These are phyloP conservation scores for Chaetops frenatus DNA, from an alignment of 2,113 vertebrate genomes.

Conservation along the genomic window DNA sequence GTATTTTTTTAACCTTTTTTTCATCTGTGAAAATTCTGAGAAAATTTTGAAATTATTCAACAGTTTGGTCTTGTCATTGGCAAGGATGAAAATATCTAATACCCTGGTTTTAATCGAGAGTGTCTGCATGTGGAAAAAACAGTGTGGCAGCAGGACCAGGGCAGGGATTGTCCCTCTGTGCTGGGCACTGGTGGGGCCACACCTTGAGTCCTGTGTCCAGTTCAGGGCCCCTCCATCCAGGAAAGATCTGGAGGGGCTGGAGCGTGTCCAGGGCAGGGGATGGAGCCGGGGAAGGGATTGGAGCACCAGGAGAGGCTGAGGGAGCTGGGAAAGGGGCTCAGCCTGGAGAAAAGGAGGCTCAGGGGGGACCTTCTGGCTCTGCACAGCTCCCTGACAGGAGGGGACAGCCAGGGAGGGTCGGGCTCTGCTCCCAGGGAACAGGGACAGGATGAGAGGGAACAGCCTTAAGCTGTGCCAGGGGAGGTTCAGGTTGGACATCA, in stretches of 20 bases:
- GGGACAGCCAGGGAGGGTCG: accelerated
- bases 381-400: background rate
- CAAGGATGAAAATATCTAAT: background rate
- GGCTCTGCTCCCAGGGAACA: background rate
- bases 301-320: background rate
- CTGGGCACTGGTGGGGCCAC: background rate
- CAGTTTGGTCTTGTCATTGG: background rate
- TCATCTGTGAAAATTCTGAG: background rate
- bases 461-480: background rate
- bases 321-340: background rate
- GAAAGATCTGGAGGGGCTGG: background rate
- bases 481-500: no score
- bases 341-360: background rate
- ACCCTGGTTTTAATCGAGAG: background rate
- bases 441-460: accelerated
- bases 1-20: background rate
- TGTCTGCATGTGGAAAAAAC: background rate
- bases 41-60: background rate
- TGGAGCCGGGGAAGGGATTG: accelerated
- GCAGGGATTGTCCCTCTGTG: background rate
- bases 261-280: accelerated
- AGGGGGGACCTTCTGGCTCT: background rate
- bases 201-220: no score
- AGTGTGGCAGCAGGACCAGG: background rate
- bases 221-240: background rate